These are phyloP conservation scores for Rhodeus uyekii DNA, from an alignment of 2,797 vertebrate genomes.

Conservation along the genomic window DNA sequence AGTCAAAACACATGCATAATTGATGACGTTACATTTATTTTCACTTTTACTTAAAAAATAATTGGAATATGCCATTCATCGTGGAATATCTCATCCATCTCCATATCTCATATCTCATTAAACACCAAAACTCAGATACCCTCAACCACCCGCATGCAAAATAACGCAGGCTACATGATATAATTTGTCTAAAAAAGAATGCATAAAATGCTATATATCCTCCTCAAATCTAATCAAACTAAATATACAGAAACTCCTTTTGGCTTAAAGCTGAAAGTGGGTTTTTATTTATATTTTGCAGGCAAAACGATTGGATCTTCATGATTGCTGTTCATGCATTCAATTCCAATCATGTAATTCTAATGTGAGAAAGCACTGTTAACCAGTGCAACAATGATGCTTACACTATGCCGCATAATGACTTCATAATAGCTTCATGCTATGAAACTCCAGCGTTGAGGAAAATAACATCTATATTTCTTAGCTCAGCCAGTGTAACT, in stretches of 20 bases:
- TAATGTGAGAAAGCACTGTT: neutral
- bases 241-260: neutral
- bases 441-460: slow-evolving; percentile 11
- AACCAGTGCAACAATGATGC: neutral
- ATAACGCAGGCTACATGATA: too few species aligned
- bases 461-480: slow-evolving; percentile 13
- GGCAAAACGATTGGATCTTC: too few species aligned
- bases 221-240: neutral
- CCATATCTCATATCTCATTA: too few species aligned
- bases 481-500: slow-evolving; percentile 23
- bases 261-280: neutral
- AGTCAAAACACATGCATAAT: too few species aligned
- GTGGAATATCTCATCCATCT: too few species aligned
- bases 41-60: too few species aligned
- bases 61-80: too few species aligned
- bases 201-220: neutral
- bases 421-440: neutral
- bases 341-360: neutral
- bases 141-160: neutral
- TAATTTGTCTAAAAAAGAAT: too few species aligned
- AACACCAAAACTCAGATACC: too few species aligned
- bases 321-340: too few species aligned
- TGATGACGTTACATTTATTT: too few species aligned
- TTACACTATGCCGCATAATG: neutral
- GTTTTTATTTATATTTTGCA: neutral